Base-by-base conservation (phyloP, 2,797 vertebrate species). In the Sciurus carolinensis region DNA sequence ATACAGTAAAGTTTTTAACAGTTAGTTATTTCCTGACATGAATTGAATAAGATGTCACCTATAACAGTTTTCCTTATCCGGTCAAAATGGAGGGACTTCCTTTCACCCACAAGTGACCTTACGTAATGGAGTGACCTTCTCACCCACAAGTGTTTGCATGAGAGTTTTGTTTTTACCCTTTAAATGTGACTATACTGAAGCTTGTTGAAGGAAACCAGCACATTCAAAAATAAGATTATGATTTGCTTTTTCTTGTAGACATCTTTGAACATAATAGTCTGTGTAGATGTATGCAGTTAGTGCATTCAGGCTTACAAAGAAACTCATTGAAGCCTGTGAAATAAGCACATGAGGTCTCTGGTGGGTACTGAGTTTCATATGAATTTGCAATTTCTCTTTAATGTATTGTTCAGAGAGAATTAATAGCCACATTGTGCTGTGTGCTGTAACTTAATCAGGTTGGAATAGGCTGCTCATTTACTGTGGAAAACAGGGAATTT, bases 321-420 rank as follows among this genome's bases (percentile, higher is more conserved):
- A 80, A n/a, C 12, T 85, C 89, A 50, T 0, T 24, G 47, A 94
- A 75, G 14, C 87, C 36, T 73, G 20, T 94, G 47, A 91, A 95
- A 80, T 22, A 89, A 72, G 52, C 22, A 47, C 47, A 28, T 14
- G 52, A 50, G 6, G 17, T 92, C 91, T 18, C 42, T 95, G 8
- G 72, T 44, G 54, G n/a, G 8, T 67, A 72, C 24, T 59, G 86
- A 93, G 69, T 93, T 97, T 95, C 66, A 50, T 22, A 62, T 69
- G 39, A 96, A 75, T 91, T 76, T 85, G 2, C 47, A 26, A 20
- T 42, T 94, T 96, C 94, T 94, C 80, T 96, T 90, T 64, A 91
- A 71, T 73, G 28, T 72, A 17, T 87, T 66, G 3, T 95, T 94
- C 47, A 83, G 44, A 86, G 64, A 20, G 44, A 93, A 96, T 90